Evolutionary conservation across 2,113 vertebrate species (phyloP).

Genomic region (Oreochromis spilurus): DNA sequence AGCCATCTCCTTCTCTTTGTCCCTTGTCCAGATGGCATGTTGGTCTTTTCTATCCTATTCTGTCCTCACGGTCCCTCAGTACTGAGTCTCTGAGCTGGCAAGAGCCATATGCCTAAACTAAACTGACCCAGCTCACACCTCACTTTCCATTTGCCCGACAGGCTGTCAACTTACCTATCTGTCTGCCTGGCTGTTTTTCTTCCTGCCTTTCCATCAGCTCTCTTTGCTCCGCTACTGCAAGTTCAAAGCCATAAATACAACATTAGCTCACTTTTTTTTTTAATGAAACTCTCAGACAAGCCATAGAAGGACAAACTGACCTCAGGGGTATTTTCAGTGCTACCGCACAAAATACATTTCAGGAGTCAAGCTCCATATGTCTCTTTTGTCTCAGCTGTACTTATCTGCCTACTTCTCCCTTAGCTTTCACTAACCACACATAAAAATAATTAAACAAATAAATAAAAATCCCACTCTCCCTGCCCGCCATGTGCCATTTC

Average conservation of each 20-base stretch:
- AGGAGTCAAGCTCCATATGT: slow-evolving; percentile 17
- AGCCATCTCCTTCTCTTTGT: slow-evolving; percentile 27
- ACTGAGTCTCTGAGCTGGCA: slow-evolving; percentile 23
- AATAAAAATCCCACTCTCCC: slow-evolving; percentile 13
- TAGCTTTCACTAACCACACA: slow-evolving; percentile 6
- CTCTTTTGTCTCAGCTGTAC: slow-evolving; percentile 59
- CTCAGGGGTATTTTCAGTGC: not conserved
- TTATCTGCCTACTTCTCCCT: not conserved
- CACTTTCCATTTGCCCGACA: not conserved
- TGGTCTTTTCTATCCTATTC: slow-evolving; percentile 33
- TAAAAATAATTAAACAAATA: not conserved
- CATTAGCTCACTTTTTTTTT: not conserved
- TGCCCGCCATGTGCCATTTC: slow-evolving; percentile 20
- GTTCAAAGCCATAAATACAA: not conserved
- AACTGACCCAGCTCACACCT: slow-evolving; percentile 29
- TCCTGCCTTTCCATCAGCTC: not conserved
- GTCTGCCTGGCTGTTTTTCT: not conserved
- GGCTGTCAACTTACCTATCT: not conserved
- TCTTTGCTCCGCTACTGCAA: not conserved
- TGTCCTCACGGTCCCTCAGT: slow-evolving; percentile 44
- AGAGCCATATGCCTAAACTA: slow-evolving; percentile 46
- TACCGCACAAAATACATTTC: not conserved
- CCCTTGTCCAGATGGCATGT: slow-evolving; percentile 53
- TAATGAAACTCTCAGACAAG: not conserved
- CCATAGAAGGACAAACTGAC: not conserved